These are phyloP conservation scores for Dinoponera quadriceps DNA, from an alignment of 1,140 invertebrate species.

Conservation along the genomic window DNA sequence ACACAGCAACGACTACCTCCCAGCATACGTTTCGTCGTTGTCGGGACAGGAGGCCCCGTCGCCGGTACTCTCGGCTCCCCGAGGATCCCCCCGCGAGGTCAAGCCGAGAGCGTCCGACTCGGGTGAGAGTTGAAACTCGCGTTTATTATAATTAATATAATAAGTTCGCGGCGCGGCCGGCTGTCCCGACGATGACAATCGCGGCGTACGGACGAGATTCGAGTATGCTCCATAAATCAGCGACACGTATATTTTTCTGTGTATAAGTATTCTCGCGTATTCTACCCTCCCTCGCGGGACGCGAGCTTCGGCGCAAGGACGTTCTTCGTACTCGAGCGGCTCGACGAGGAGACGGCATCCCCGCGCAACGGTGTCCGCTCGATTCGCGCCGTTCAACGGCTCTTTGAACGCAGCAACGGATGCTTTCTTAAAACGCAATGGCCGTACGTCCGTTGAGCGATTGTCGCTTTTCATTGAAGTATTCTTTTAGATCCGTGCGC, in stretches of 20 bases:
- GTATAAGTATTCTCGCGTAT: not conserved
- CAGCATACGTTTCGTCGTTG: slow-evolving; percentile 30
- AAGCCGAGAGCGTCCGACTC: too few species aligned
- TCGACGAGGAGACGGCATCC: not conserved
- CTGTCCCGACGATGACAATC: slow-evolving; percentile 28
- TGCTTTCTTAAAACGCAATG: not conserved
- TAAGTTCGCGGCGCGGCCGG: not conserved
- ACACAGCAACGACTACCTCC: slow-evolving; percentile 42
- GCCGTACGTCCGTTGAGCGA: too few species aligned
- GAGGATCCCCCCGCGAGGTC: not conserved
- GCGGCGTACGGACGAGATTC: slow-evolving; percentile 18
- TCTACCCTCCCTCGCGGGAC: not conserved
- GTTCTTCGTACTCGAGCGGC: slow-evolving; percentile 43
- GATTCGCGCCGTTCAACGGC: slow-evolving; percentile 11
- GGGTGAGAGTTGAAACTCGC: not conserved
- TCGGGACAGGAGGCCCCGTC: slow-evolving; percentile 19
- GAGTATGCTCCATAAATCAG: slow-evolving; percentile 22
- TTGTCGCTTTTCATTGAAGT: slow-evolving; percentile 14
- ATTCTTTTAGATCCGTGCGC: too few species aligned
- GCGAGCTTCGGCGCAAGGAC: not conserved
- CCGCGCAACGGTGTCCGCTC: not conserved
- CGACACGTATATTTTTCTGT: slow-evolving; percentile 48
- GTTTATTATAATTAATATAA: not conserved
- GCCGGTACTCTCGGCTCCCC: not conserved
- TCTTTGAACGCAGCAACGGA: not conserved